Base-by-base conservation (phyloP, 2,113 vertebrate species). In the Platycercus adscitus region DNA sequence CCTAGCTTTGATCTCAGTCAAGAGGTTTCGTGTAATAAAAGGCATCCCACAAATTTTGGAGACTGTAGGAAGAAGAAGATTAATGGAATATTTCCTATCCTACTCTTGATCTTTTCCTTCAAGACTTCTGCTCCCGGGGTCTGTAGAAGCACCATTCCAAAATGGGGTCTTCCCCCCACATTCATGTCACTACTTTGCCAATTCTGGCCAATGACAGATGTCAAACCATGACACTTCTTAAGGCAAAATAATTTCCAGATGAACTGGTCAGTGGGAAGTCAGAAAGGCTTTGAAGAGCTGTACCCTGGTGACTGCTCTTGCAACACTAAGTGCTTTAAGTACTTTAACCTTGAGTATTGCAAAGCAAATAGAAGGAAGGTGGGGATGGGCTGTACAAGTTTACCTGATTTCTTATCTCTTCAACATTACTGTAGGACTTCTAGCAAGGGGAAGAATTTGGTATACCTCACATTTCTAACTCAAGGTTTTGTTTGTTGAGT, bases 351-450 rank as follows among this genome's bases (percentile, higher is more conserved):
- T 71, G 55, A 88, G 76, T 75, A 64, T 86, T 95, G 69, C 66
- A 96, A 89, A 93, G 63, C 68, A 96, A 93, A 95, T 41, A 95
- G 49, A 93, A 79, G 35, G 58, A 82, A 72, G 56, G 64, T 81
- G 76, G 76, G 82, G 55, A 81, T 91, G 44, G 71, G 70, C 41
- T 65, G 31, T 69, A 52, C 33, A 56, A 12, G 31, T 81, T 91
- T 80, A 61, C 58, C 7, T 20, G n/a, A 46, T 88, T 89, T 76
- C 61, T 93, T 94, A 81, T 70, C 49, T 89, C 61, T 72, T 89
- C 7, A 6, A 86, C 70, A 50, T 76, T 91, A 85, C 70, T 69
- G 31, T 61, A 78, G 47, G 35, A 52, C 24, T 89, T 86, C 69
- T 71, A 81, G 35, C 50, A 91, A 79, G 33, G 69, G 64, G 60